Evolutionary conservation across 2,113 vertebrate species (phyloP), one percentile per base, ranked within the genome.

Genomic region (Ammodramus savannarum): DNA sequence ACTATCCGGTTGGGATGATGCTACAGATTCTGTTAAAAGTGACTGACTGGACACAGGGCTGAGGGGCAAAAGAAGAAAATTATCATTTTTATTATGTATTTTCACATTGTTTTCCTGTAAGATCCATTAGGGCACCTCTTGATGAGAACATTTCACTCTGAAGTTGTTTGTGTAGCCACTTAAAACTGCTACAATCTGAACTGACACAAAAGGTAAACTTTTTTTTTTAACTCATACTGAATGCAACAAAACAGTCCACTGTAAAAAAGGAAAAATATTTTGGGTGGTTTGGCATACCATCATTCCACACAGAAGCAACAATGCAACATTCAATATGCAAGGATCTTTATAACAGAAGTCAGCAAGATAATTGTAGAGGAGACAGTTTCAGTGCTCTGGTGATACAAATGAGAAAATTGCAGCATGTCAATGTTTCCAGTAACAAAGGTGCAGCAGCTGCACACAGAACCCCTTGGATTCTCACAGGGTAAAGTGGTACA

Each of bases 21-120:
- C 95, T 97, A 98, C 97, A 52, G 98, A 98, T 95, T 98, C 97
- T 94, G 98, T 97, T 97, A 98, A 84, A 92, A 98, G 97, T 89
- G 97, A 97, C 91, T 97, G 98, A 97, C 96, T 98, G 97, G 97
- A 98, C 79, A 98, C 97, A 91, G 98, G 95, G 92, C 98, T 98
- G 83, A 29, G 86, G 65, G 25, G 11, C 25, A 78, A 85, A 68
- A 87, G 61, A 87, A 82, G 41, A 72, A 27, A 27, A 88, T 90
- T 46, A 51, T 1, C 1, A 16, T 43, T 92, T 86, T 54, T 49
- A 73, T 9, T 6, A 93, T 32, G 17, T 19, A 85, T 4, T 11
- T n/a, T 18, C 15, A 77, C 1, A 1, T 39, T 38, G 14, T 46
- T 49, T 32, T 55, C 72, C 71, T 69, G 8, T 76, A 79, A 65